Base-by-base conservation (phyloP, 1,140 invertebrate genomes). In the Neodiprion pinetum region DNA sequence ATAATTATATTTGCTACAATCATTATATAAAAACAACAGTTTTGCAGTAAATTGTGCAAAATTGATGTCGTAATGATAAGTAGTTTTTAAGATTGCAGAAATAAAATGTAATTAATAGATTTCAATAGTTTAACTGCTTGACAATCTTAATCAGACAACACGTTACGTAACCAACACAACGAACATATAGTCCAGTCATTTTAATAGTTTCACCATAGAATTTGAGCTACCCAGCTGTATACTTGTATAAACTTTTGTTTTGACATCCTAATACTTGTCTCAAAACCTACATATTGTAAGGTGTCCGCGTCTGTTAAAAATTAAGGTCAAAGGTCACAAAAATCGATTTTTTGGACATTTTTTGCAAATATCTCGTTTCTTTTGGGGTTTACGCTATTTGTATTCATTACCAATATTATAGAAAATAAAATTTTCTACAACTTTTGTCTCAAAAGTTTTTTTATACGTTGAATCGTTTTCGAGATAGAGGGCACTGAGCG, bases 401-500 rank as follows among this genome's bases (percentile, higher is more conserved):
- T 71, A 71, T 71, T n/a, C 0, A 48, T 48, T 50, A 49, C 53
- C 10, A 71, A 71, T 12, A 71, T 71, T 71, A 50, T 71, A 71
- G 70, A 71, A 71, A 2, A 71, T 50, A 7, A 71, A 71, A 71
- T 48, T 71, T 7, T 49, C 48, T 71, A 50, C 48, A 71, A 71
- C 21, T 71, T 71, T 48, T 71, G 40, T 14, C 40, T 70, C 1
- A 49, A 71, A 71, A 71, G 5, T 40, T 49, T 71, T 49, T 71
- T 49, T 49, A 71, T 71, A 71, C 70, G 70, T 48, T 71, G 70
- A 71, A 71, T 50, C 70, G 70, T 71, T 71, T 71, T 71, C 70
- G 48, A 71, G 70, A 71, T 71, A 71, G 70, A 71, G 70, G 70
- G 48, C 10, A 48, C 48, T 49, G 48, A 71, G 70, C 70, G 70